Evolutionary conservation across 2,113 vertebrate genomes (phyloP).

Genomic region (Erythrocercus mccallii): DNA sequence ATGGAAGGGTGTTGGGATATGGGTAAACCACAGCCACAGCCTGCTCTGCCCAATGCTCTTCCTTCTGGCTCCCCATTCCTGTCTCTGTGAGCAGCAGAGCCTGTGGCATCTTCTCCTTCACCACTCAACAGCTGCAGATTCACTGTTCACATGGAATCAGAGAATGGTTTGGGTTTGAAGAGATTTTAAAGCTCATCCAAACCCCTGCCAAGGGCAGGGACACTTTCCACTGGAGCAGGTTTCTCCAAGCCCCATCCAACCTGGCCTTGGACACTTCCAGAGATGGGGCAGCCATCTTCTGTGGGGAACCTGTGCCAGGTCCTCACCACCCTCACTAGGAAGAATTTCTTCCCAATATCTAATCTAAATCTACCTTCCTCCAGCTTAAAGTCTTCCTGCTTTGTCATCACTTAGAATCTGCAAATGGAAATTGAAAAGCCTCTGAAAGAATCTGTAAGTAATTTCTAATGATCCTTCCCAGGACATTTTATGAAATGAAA

Average conservation of each 20-base stretch:
- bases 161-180: neutral
- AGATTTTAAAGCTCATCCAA: neutral
- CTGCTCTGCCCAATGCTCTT: neutral
- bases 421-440: neutral
- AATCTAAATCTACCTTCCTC: neutral
- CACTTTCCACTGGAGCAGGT: accelerated
- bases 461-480: neutral
- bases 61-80: neutral
- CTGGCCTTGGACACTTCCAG: neutral
- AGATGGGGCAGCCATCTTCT: neutral
- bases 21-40: neutral
- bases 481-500: neutral
- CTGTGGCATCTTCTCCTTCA: neutral
- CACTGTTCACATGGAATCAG: neutral
- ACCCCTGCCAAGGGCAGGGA: neutral
- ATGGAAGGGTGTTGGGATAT: accelerated
- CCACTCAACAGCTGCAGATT: neutral
- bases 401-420: neutral
- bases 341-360: neutral
- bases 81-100: neutral
- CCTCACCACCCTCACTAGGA: neutral
- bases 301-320: neutral
- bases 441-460: neutral
- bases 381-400: neutral
- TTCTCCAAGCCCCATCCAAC: neutral